phyloP scores from a whole-genome alignment of 2,888 invertebrate genomes.

The Calephelis perditalis region DNA sequence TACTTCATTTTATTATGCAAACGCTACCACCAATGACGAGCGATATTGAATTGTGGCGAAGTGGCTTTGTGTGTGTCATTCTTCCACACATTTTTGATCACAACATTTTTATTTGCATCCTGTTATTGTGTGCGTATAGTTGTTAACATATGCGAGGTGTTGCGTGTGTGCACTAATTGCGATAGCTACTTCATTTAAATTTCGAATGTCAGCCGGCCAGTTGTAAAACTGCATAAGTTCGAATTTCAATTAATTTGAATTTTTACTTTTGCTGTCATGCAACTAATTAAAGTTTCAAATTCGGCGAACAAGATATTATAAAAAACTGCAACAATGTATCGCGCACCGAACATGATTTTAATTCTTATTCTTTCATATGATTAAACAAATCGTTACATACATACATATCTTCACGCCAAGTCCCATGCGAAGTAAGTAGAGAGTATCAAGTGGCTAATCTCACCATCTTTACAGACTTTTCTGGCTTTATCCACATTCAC shows the following conservation, averaged over 20 bases:
- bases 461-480: too few relatives aligned
- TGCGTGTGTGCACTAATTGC: constrained; percentile 61
- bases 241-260: constrained; percentile 33
- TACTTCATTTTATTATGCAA: constrained; percentile 39
- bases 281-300: constrained; percentile 15
- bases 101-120: constrained; percentile 66
- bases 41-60: constrained; percentile 71
- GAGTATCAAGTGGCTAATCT: too few relatives aligned
- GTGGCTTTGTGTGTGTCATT: constrained; percentile 56
- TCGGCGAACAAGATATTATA: background rate
- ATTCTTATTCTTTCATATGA: too few relatives aligned
- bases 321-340: background rate
- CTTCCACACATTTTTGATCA: constrained; percentile 75
- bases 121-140: constrained; percentile 45
- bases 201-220: constrained; percentile 63
- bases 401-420: too few relatives aligned
- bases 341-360: too few relatives aligned
- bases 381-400: too few relatives aligned
- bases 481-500: too few relatives aligned
- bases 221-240: constrained; percentile 47
- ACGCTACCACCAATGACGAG: constrained; percentile 67
- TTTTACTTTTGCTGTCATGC: constrained; percentile 23
- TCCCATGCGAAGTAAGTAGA: too few relatives aligned
- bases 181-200: constrained; percentile 78
- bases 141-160: constrained; percentile 37